Conservation (phyloP, 2,888 invertebrate genomes). For the Syrista parreyssii region DNA sequence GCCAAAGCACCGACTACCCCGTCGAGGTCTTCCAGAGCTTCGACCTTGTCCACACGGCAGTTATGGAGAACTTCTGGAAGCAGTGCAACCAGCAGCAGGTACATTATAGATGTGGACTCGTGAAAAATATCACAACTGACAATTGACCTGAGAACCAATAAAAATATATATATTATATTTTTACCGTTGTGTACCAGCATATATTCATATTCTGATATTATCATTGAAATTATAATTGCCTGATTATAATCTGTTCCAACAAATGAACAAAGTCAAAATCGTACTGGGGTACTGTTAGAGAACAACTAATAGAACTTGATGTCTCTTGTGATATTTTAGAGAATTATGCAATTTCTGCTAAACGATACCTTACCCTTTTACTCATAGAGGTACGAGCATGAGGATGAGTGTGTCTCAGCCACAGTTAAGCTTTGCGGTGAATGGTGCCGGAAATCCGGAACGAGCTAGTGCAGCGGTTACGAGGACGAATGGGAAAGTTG, state of each 20-base stretch:
- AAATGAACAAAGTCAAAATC: neutral
- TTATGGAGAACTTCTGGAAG: constrained; percentile 66
- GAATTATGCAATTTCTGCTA: neutral
- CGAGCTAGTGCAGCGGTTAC: constrained; percentile 27
- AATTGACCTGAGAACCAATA: neutral
- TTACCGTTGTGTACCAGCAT: too few species aligned
- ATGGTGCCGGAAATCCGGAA: constrained; percentile 62
- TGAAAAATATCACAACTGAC: neutral
- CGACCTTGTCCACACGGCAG: constrained; percentile 32
- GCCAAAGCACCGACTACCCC: constrained; percentile 37
- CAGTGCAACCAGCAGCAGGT: constrained; percentile 51
- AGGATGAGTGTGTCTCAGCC: constrained; percentile 71
- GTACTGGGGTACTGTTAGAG: neutral
- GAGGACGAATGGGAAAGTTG: constrained; percentile 65
- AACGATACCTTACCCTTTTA: neutral
- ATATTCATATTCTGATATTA: too few species aligned
- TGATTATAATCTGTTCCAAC: too few species aligned
- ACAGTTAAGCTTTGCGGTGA: constrained; percentile 73
- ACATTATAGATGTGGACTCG: constrained; percentile 3
- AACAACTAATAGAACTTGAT: neutral
- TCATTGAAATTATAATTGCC: too few species aligned
- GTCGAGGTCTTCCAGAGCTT: constrained; percentile 26
- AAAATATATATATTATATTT: too few species aligned
- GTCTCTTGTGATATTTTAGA: neutral
- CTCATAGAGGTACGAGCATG: constrained; percentile 64